Evolutionary conservation across 2,888 invertebrate genomes (phyloP).

Genomic region (Disparrhopalites patrizii): DNA sequence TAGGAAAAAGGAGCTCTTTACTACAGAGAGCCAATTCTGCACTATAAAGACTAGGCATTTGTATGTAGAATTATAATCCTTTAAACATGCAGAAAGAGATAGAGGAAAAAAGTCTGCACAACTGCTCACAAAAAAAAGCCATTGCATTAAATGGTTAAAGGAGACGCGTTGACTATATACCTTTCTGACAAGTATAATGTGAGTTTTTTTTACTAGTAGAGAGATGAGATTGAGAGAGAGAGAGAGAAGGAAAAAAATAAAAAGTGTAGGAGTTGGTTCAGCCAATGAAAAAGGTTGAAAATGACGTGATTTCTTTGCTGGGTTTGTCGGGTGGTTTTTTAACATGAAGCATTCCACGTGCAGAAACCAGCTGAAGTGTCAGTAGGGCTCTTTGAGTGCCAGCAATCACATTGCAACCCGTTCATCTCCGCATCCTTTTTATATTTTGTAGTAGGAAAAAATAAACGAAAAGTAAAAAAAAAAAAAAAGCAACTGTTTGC

Average conservation of each 20-base stretch:
- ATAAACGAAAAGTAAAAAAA: too few relatives aligned
- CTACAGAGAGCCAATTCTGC: too few relatives aligned
- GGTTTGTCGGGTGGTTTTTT: slow-evolving; percentile 20
- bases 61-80: too few relatives aligned
- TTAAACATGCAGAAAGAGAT: slow-evolving; percentile 1
- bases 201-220: background rate
- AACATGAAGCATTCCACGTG: slow-evolving; percentile 38
- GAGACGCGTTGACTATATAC: background rate
- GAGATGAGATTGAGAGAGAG: too few relatives aligned
- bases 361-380: slow-evolving; percentile 44
- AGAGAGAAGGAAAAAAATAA: background rate
- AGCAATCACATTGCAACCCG: slow-evolving; percentile 27
- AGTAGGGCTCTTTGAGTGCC: slow-evolving; percentile 42
- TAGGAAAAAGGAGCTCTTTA: background rate
- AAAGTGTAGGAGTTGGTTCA: slow-evolving; percentile 42
- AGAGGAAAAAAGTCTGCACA: background rate
- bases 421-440: too few relatives aligned
- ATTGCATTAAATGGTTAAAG: too few relatives aligned
- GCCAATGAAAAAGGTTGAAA: slow-evolving; percentile 44
- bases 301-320: slow-evolving; percentile 41
- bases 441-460: too few relatives aligned
- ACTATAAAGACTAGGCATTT: too few relatives aligned
- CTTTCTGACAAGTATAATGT: background rate
- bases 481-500: too few relatives aligned
- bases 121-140: background rate